These are phyloP conservation scores for Remorina albescens DNA, from an alignment of 2,797 vertebrate species.

Conservation along the genomic window DNA sequence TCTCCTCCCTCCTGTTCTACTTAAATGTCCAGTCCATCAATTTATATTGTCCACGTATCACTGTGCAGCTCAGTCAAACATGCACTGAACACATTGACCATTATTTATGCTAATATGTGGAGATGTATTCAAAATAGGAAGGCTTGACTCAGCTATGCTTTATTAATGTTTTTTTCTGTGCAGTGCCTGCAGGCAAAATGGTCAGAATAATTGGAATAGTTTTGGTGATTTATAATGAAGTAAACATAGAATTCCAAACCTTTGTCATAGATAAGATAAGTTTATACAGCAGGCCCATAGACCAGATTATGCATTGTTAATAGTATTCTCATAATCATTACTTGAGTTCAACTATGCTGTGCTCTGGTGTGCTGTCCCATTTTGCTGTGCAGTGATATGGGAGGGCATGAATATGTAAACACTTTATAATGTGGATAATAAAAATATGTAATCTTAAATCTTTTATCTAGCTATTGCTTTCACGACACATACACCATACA, in stretches of 20 bases:
- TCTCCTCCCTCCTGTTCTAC: conserved; percentile 18
- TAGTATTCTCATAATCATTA: background rate
- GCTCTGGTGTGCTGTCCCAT: background rate
- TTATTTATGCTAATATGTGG: conserved; percentile 42
- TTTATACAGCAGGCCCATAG: background rate
- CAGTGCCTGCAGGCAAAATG: background rate
- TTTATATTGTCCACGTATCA: conserved; percentile 13
- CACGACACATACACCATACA: conserved; percentile 6
- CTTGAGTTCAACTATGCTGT: background rate
- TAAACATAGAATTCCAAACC: conserved; percentile 8
- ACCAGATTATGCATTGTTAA: background rate
- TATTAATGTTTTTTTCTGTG: conserved; percentile 34
- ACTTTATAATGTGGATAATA: conserved; percentile 64
- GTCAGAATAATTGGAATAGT: conserved; percentile 23
- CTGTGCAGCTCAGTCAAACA: conserved; percentile 21
- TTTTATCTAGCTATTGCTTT: conserved; percentile 42
- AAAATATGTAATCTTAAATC: no score
- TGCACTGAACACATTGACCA: conserved; percentile 11
- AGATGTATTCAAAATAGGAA: conserved; percentile 36
- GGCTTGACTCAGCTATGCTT: conserved; percentile 21
- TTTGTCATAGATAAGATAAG: background rate
- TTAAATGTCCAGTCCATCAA: conserved; percentile 24
- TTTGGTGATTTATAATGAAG: conserved; percentile 28
- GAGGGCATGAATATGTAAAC: conserved; percentile 68
- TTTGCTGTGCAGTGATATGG: no score